These are phyloP conservation scores for Pristionchus exspectatus DNA, from an alignment of 2,888 invertebrate genomes.

Conservation along the genomic window DNA sequence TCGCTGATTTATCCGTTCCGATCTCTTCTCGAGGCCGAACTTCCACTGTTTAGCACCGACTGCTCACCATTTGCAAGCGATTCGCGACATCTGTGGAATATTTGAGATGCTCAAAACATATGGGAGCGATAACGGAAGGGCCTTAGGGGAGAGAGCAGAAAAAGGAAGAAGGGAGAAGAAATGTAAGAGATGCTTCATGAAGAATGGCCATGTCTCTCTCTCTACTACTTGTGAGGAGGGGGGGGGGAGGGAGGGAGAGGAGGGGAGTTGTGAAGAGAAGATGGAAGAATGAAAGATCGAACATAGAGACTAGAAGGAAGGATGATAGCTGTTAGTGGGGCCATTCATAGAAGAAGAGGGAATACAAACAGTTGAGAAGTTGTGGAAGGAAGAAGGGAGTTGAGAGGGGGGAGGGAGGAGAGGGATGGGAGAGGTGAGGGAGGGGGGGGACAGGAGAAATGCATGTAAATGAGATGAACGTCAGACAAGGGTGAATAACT, in stretches of 20 bases:
- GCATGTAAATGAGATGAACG: constrained; percentile 30
- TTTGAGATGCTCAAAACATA: constrained; percentile 17
- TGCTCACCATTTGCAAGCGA: not conserved
- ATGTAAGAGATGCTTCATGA: constrained; percentile 30
- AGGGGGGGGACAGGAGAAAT: not conserved
- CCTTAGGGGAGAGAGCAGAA: constrained; percentile 17
- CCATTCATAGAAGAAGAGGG: not conserved
- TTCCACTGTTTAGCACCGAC: constrained; percentile 46
- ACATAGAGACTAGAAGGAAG: not conserved
- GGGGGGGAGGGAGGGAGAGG: not conserved
- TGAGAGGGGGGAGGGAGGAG: not conserved
- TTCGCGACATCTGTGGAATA: constrained; percentile 32
- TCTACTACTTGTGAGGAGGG: not conserved
- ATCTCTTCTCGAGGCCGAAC: not conserved
- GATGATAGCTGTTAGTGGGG: constrained; percentile 5
- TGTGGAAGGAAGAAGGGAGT: constrained; percentile 9
- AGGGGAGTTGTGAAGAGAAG: constrained; percentile 30
- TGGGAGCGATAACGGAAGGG: constrained; percentile 25
- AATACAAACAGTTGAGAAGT: not conserved
- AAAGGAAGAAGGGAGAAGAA: constrained; percentile 21
- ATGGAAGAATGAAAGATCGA: not conserved
- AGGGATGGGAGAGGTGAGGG: not conserved
- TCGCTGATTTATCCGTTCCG: constrained; percentile 3
- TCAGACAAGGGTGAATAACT: not conserved
- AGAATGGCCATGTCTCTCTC: not conserved